Evolutionary conservation across 35 echinoderm and acorn worm genomes (phyloP).

Genomic region (Diadema setosum): DNA sequence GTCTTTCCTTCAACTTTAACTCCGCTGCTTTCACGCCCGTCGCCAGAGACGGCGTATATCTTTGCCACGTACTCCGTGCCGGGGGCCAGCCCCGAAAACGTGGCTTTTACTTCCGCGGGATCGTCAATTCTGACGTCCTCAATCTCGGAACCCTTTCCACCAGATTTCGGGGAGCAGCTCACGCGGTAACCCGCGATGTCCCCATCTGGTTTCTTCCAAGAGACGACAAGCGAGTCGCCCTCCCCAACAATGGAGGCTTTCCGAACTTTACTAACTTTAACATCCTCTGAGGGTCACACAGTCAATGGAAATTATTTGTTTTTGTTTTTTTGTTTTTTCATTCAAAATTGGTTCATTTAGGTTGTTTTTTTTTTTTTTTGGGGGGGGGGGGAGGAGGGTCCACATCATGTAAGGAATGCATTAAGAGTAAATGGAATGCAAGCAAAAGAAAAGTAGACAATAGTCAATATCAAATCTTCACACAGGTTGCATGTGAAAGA

Average conservation of each 20-base stretch:
- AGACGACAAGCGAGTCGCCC: background rate
- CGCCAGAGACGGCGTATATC: constrained; percentile 33
- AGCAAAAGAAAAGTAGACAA: too few relatives aligned
- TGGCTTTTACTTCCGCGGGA: background rate
- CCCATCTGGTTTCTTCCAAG: constrained; percentile 50
- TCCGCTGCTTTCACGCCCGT: constrained; percentile 24
- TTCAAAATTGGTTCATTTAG: too few relatives aligned
- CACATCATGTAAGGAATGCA: too few relatives aligned
- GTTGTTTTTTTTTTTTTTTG: too few relatives aligned
- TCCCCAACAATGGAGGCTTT: constrained; percentile 3
- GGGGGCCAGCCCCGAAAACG: constrained; percentile 24
- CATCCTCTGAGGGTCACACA: background rate
- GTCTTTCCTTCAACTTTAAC: constrained; percentile 53
- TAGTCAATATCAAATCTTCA: too few relatives aligned
- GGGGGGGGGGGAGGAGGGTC: too few relatives aligned
- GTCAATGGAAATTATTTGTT: background rate
- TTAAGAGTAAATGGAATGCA: too few relatives aligned
- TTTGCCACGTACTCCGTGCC: constrained; percentile 51
- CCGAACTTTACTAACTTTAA: constrained; percentile 37
- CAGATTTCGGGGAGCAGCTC: background rate
- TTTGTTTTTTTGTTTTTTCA: too few relatives aligned
- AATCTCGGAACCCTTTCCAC: background rate
- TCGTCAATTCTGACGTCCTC: constrained; percentile 60
- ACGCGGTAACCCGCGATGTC: constrained; percentile 36
- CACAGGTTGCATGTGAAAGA: too few relatives aligned